Evolutionary conservation across 1,140 invertebrate species (phyloP), one percentile per base, ranked within the genome.

Genomic region (Eueides isabella): DNA sequence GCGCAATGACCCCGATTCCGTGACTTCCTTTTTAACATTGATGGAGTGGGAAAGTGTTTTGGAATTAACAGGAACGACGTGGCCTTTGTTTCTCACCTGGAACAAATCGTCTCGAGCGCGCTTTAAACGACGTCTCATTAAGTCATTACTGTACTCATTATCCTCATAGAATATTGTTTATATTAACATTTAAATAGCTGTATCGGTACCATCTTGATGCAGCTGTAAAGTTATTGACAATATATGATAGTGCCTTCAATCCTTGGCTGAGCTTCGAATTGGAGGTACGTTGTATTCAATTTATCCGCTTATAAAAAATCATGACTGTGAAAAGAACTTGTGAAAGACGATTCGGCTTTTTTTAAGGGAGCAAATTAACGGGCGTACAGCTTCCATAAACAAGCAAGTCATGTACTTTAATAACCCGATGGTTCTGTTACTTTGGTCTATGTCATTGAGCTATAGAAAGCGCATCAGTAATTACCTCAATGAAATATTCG

Each of bases 1-100:
- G 85, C 78, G 74, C 86, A 88, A 85, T 80, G 88, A 91, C 83
- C 89, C 82, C 74, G 64, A 71, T 76, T 67, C 84, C 90, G 89
- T 92, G 90, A 91, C 89, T 91, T 92, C 90, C 90, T 91, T 82
- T 89, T 92, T 87, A 92, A 88, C 81, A 81, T 80, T 80, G 75
- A 66, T 71, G 77, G 82, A 84, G 80, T 88, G 88, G 82, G 89
- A 90, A 90, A 88, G 86, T 84, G 86, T 83, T 79, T 77, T 80
- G 74, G 83, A 85, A 87, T 85, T 85, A 89, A 89, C 81, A 87
- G 85, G 81, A 87, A 81, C 85, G 86, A 87, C 72, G 83, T 83
- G 79, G 70, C 77, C 82, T 90, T 92, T 90, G 89, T 90, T 85
- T 84, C 85, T 66, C 77, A 65, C 75, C 79, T 85, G 83, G 81